These are phyloP conservation scores for Tenualosa thibaudeaui DNA, from an alignment of 2,797 vertebrate genomes.

Conservation along the genomic window DNA sequence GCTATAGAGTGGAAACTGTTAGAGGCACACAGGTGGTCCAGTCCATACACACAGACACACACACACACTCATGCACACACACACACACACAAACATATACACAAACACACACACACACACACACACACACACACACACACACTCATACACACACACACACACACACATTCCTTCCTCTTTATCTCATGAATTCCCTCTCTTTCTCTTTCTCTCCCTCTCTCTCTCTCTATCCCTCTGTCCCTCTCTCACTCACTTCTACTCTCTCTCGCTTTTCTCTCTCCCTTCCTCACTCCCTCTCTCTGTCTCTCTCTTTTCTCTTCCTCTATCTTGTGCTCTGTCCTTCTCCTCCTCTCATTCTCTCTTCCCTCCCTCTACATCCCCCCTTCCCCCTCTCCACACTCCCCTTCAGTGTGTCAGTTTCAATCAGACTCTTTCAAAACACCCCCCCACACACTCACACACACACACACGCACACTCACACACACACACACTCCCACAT, in stretches of 20 bases:
- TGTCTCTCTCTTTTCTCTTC: background rate
- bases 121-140: too few relatives aligned
- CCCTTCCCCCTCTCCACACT: background rate
- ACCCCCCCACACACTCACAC: background rate
- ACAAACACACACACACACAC: background rate
- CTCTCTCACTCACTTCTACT: background rate
- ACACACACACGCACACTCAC: background rate
- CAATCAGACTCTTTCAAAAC: constrained; percentile 2
- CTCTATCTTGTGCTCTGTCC: background rate
- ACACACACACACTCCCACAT: too few relatives aligned
- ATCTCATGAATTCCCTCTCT: too few relatives aligned
- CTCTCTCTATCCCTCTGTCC: background rate
- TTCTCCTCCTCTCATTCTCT: background rate
- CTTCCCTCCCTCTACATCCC: background rate
- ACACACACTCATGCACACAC: constrained; percentile 22
- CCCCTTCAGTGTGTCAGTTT: constrained; percentile 10
- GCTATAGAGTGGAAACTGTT: too few relatives aligned
- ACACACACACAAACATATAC: background rate
- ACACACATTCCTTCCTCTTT: background rate
- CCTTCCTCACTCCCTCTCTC: background rate
- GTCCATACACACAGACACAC: constrained; percentile 18
- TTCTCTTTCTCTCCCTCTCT: background rate
- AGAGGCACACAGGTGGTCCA: background rate
- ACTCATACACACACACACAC: background rate
- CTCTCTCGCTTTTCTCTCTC: background rate